Evolutionary conservation across 2,113 vertebrate species (phyloP).

Genomic region (Gopherus evgoodei): DNA sequence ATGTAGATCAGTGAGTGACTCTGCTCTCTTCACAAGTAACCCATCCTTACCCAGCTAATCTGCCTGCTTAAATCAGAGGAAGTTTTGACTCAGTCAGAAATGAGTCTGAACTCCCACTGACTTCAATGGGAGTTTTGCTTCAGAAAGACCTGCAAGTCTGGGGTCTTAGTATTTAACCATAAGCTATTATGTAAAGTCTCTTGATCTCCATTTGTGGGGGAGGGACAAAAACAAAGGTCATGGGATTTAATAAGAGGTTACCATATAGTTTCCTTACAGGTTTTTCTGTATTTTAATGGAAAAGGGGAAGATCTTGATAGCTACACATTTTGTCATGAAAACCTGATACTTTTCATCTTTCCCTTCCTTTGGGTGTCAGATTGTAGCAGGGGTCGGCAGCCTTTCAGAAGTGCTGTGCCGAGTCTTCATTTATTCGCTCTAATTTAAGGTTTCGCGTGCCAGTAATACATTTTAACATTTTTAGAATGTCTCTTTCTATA

Average conservation of each 20-base stretch:
- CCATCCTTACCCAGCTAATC: not conserved
- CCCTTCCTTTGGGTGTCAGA: not conserved
- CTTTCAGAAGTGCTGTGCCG: too few species aligned
- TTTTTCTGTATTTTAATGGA: not conserved
- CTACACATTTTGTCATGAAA: not conserved
- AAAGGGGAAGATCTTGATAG: accelerated
- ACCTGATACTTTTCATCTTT: not conserved
- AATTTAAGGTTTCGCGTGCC: too few species aligned
- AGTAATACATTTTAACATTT: too few species aligned
- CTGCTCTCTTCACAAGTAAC: not conserved
- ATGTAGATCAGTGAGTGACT: not conserved
- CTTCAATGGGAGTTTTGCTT: not conserved
- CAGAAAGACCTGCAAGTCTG: not conserved
- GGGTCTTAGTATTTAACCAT: not conserved
- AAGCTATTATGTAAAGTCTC: not conserved
- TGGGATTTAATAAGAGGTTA: not conserved
- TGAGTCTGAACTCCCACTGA: not conserved
- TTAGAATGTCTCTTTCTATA: too few species aligned
- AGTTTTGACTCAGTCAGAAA: not conserved
- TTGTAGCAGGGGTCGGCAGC: too few species aligned
- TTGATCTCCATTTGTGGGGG: not conserved
- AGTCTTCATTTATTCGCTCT: too few species aligned
- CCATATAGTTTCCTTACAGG: not conserved
- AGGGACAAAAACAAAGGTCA: not conserved
- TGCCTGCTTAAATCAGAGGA: not conserved